Base-by-base conservation (phyloP, 92 coral and sea anemone genomes). In the Muricea muricata region DNA sequence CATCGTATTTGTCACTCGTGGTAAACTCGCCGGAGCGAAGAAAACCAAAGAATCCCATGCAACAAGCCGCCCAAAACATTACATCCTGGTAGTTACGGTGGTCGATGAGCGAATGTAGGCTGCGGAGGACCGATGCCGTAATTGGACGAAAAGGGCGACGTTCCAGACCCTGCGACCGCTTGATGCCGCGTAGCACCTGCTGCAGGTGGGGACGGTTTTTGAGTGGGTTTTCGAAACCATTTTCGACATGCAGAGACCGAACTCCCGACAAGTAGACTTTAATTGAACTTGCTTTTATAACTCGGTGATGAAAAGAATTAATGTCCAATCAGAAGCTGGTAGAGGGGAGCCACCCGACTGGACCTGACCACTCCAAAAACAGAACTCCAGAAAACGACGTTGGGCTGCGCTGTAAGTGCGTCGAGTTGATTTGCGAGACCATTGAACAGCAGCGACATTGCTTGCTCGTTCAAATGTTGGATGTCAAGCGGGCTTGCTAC, bases 331-430 rank as follows among this genome's bases (percentile, higher is more conserved):
- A 6, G 4, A 0, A 1, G 72, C 92, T 0, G 90, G 90, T 0
- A 89, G 0, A 24, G 90, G 55, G 0, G 26, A 33, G 13, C 87
- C 45, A 29, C 32, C 4, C n/a, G 73, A 65, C 2, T 33, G 74
- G 3, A 57, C 65, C 5, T 33, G 54, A 1, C 41, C 52, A 20
- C 78, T 72, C 78, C 78, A 72, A 31, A 37, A 72, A 46, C 90
- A 89, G 65, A 85, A 89, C 0, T 57, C 67, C 24, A 89, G 30
- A 48, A 55, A 85, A 32, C 83, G 89, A 7, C 89, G 77, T 80
- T 86, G 93, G 1, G 93, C 85, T 13, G 92, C 67, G 26, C 71
- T 55, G 84, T 89, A 89, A 0, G 84, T 89, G 15, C 84, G 88
- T 1, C 80, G 88, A 14, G 91, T 84, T 17, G 78, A 72, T 20